Conservation (phyloP, 2,888 invertebrate genomes). For the Panorpa germanica region DNA sequence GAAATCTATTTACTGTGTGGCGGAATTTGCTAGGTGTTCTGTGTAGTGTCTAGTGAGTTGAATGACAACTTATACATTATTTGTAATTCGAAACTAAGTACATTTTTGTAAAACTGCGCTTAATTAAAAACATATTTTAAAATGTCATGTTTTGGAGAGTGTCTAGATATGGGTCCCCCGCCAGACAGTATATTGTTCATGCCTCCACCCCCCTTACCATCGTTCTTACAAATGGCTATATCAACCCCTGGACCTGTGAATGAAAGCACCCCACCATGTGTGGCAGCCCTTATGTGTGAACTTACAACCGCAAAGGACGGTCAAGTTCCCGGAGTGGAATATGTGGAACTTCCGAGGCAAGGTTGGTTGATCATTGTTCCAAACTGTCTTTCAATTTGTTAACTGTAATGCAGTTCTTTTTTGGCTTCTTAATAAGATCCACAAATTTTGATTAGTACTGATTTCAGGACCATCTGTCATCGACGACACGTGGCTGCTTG, state of each 20-base stretch:
- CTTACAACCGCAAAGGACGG: slow-evolving; percentile 33
- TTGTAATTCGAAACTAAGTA: too few relatives aligned
- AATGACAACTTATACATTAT: too few relatives aligned
- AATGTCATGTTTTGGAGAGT: slow-evolving; percentile 22
- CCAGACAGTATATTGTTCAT: slow-evolving; percentile 66
- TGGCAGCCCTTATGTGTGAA: slow-evolving; percentile 41
- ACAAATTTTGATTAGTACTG: slow-evolving; percentile 2
- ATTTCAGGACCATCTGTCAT: slow-evolving; percentile 17
- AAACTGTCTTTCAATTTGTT: slow-evolving; percentile 3
- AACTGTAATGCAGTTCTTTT: slow-evolving; percentile 1
- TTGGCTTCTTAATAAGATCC: slow-evolving; percentile 9
- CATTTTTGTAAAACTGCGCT: too few relatives aligned
- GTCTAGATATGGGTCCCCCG: slow-evolving; percentile 29
- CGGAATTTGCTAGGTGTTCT: too few relatives aligned
- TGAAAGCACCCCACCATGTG: slow-evolving; percentile 42
- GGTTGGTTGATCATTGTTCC: slow-evolving; percentile 27
- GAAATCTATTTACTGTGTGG: too few relatives aligned
- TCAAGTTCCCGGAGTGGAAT: slow-evolving; percentile 47
- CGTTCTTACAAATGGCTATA: slow-evolving; percentile 38
- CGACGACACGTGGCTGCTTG: slow-evolving; percentile 70
- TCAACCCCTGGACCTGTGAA: slow-evolving; percentile 24
- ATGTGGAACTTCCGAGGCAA: slow-evolving; percentile 61
- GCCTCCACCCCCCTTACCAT: slow-evolving; percentile 71
- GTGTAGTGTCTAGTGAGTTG: too few relatives aligned
- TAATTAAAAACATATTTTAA: too few relatives aligned